Evolutionary conservation across 1,140 invertebrate species (phyloP).

Genomic region (Sycobia sp.): DNA sequence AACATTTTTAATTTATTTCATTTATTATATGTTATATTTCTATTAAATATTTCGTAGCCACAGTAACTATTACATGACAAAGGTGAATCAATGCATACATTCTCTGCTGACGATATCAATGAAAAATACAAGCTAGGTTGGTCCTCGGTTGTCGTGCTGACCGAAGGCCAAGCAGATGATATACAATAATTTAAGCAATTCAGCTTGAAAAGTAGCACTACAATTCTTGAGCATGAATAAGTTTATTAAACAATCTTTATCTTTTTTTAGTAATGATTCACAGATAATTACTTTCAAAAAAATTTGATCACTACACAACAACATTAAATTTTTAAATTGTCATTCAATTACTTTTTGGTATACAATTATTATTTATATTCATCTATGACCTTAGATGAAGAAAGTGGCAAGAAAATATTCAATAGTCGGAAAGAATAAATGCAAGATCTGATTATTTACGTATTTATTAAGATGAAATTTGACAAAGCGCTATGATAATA

Average conservation of each 20-base stretch:
- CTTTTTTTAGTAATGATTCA: too few species aligned
- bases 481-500: neutral
- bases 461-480: too few species aligned
- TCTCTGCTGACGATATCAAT: constrained; percentile 40
- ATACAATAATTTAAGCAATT: constrained; percentile 17
- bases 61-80: constrained; percentile 27
- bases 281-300: too few species aligned
- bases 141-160: constrained; percentile 49
- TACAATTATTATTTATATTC: too few species aligned
- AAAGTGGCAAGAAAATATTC: neutral
- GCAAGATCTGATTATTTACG: too few species aligned
- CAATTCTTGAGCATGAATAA: neutral
- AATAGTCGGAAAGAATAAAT: too few species aligned
- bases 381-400: too few species aligned
- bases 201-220: constrained; percentile 22
- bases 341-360: too few species aligned
- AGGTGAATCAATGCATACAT: constrained; percentile 27
- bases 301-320: too few species aligned
- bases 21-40: constrained; percentile 19
- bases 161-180: constrained; percentile 46
- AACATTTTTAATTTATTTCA: constrained; percentile 7
- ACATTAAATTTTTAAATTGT: neutral
- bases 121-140: constrained; percentile 52
- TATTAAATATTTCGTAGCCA: constrained; percentile 29
- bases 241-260: neutral